Evolutionary conservation across 2,797 vertebrate species (phyloP), one percentile per base, ranked within the genome.

Genomic region (Falco concolor): DNA sequence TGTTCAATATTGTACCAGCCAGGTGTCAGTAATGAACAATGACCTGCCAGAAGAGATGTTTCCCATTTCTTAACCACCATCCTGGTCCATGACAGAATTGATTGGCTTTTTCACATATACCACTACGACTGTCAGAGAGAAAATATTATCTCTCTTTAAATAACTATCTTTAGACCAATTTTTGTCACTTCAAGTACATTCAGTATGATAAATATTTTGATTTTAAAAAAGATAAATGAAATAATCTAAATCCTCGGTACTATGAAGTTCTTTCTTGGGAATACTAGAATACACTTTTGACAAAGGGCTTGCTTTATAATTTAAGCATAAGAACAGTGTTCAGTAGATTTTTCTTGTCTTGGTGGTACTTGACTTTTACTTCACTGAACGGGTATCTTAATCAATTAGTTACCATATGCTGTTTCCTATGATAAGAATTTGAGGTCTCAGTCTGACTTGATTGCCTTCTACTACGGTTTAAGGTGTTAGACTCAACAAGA

Each of bases 11-110:
- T 97, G 92, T 78, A 97, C 95, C 84, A 95, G 82, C 61, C 64
- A 28, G 67, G 93, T 98, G 92, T 95, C 97, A 98, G 85, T 97
- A 98, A 98, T 96, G 95, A 98, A 97, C 78, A 97, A 96, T 91
- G 96, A 97, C 91, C 95, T 82, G 69, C 77, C 97, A 98, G 87
- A 64, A 97, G 93, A 97, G 97, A 97, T 96, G 95, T 97, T 98
- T 98, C 97, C 97, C 84, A 97, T 97, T 97, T 97, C 96, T 98
- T 98, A 98, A 97, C 73, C 94, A 96, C 89, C 77, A 79, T 95
- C 89, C 89, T 94, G 69, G 96, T 90, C 84, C 17, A 5, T 95
- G 93, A 97, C 90, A 97, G 93, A 98, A 98, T 69, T 97, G 96
- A 98, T 96, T 97, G 95, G 77, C 89, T 97, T 97, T 97, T 77